phyloP scores from a whole-genome alignment of 2,888 invertebrate species.

The Poecilus cupreus region DNA sequence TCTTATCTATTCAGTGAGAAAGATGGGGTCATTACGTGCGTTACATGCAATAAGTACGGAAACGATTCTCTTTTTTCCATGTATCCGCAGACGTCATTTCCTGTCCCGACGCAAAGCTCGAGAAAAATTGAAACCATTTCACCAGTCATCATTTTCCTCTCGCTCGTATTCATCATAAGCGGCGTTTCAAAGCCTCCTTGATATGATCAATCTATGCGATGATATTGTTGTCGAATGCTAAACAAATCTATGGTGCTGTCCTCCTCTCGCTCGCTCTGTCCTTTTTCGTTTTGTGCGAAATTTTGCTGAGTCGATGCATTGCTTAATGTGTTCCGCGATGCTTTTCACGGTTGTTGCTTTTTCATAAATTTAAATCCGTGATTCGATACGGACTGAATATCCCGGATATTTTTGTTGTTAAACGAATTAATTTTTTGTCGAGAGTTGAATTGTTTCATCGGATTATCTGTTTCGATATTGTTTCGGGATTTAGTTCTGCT shows the following conservation, averaged over 20 bases:
- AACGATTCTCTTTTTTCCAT: conserved; percentile 44
- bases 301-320: conserved; percentile 52
- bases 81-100: conserved; percentile 53
- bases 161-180: conserved; percentile 41
- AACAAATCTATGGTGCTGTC: conserved; percentile 18
- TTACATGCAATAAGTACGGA: conserved; percentile 51
- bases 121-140: conserved; percentile 56
- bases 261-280: background rate
- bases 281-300: conserved; percentile 5
- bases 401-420: conserved; percentile 23
- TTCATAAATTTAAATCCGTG: conserved; percentile 54
- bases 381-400: conserved; percentile 26
- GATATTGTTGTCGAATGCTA: conserved; percentile 38
- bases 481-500: conserved; percentile 1
- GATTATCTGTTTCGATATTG: conserved; percentile 19
- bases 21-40: conserved; percentile 53
- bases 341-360: conserved; percentile 54
- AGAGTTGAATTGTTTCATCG: conserved; percentile 7
- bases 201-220: conserved; percentile 44
- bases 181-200: conserved; percentile 38
- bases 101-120: conserved; percentile 28
- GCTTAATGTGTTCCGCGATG: conserved; percentile 41
- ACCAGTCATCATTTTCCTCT: conserved; percentile 51
- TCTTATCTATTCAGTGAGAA: conserved; percentile 56
- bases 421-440: conserved; percentile 33